Conservation (phyloP, 2,113 vertebrate genomes). For the Muscicapa adusta region DNA sequence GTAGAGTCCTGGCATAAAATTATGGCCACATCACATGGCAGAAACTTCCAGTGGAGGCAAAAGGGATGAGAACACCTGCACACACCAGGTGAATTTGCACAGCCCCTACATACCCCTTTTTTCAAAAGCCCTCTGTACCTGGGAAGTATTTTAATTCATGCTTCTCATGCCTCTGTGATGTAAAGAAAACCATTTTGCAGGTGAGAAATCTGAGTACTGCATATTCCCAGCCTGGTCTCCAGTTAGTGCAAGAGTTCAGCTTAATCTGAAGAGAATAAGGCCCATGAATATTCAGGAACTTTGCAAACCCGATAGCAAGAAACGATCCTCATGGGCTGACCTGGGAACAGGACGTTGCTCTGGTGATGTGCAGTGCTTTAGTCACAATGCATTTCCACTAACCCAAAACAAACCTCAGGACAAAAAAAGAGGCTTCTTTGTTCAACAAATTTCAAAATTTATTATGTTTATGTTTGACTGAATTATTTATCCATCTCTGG, state of each 20-base stretch:
- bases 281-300: not conserved
- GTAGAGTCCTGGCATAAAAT: not conserved
- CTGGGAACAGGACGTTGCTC: not conserved
- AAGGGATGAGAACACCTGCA: not conserved
- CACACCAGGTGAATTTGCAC: not conserved
- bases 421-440: not conserved
- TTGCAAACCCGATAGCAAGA: not conserved
- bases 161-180: not conserved
- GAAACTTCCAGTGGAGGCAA: not conserved
- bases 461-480: not conserved
- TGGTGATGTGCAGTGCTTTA: not conserved
- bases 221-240: not conserved
- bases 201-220: not conserved
- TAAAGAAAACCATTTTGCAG: not conserved
- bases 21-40: not conserved
- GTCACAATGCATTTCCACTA: not conserved
- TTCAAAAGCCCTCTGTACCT: not conserved
- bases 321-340: not conserved
- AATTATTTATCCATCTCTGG: slow-evolving; percentile 9
- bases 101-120: not conserved
- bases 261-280: not conserved
- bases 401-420: not conserved
- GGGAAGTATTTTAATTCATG: not conserved
- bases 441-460: not conserved
- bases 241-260: not conserved